Base-by-base conservation (phyloP, 2,797 vertebrate species). In the Hoplostethus atlanticus region DNA sequence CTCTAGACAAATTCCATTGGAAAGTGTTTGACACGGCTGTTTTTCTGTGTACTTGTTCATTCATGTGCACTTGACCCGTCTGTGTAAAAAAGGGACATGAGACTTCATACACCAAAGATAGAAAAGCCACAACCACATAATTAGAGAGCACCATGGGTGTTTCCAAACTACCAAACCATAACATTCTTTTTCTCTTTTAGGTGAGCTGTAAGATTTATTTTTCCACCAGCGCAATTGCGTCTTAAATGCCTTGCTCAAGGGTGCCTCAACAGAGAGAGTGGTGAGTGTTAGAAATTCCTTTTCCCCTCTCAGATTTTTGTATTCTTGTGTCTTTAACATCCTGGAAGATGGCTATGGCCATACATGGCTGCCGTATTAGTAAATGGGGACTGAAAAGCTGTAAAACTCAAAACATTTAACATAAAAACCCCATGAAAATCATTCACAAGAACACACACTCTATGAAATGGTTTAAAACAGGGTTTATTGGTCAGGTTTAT, bases 101-200 rank as follows among this genome's bases (percentile, higher is more conserved):
- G 57, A 63, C 67, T 78, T 71, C 31, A 64, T 44, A 21, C 50
- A 68, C 85, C 51, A 4, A 89, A 91, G 83, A 93, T 94, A 94
- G 93, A 90, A 92, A 86, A 81, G 76, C 90, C 88, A 86, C 81
- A 74, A 87, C 88, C 91, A 80, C 88, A 86, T 90, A 92, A 95
- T 94, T 82, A 84, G 67, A 91, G 86, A 80, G 84, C 67, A 64
- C 54, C 5, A 52, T 77, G 93, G 93, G 92, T 87, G 92, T 93
- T 91, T 92, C 92, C 87, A 68, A 65, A 84, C 68, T 52, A 50
- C 59, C 66, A 57, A 68, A 81, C 81, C 78, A 80, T 51, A 42
- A 68, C 8, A 75, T 70, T 65, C 52, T 12, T 71, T 65, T 63
- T 25, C 47, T 53, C 13, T 36, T 48, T 25, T 21, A 4, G 8